Evolutionary conservation across 2,113 vertebrate genomes (phyloP), one percentile per base, ranked within the genome.

Genomic region (Girardinichthys multiradiatus): DNA sequence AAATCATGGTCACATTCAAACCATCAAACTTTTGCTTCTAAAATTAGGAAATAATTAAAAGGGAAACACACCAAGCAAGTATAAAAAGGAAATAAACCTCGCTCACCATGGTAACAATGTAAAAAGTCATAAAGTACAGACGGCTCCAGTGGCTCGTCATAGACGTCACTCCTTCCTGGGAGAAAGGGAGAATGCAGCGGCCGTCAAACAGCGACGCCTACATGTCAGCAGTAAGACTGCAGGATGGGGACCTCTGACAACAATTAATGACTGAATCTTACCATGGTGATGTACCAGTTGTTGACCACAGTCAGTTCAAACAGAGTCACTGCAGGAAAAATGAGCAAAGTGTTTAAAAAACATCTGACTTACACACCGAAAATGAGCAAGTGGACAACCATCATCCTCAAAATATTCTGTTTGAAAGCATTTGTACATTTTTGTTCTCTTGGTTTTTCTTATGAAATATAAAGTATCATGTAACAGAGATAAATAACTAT

Each of bases 211-310:
- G 62, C 7, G 13, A 51, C 54, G 64, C 19, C 69, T 2, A 0
- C 2, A 24, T 51, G 58, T 51, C 45, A 62, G n/a, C 71, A 14
- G 71, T 21, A 27, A 70, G n/a, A 39, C 37, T 74, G 61, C 33
- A 29, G 27, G 39, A 70, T 6, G 19, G 37, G 13, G 14, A 57
- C 24, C 24, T 60, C 42, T 63, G 2, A 33, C 57, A 62, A 59
- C 24, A 15, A 45, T 19, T 19, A 6, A 31, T 27, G 28, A 14
- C 37, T 37, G 45, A 37, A 54, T 66, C 94, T 95, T 84, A 99
- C 98, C 98, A 99, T 99, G 70, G 97, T 98, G 86, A 99, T 99
- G 90, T 99, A 99, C 98, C 98, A 99, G 92, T 99, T 97, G 69
- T 99, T 99, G 90, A 99, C 97, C 0, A 99, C 98, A 0, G 96